Evolutionary conservation across 53 echinoderm and acorn worm genomes (phyloP), one percentile per base, ranked within the genome.

Genomic region (Echinometra lucunter): DNA sequence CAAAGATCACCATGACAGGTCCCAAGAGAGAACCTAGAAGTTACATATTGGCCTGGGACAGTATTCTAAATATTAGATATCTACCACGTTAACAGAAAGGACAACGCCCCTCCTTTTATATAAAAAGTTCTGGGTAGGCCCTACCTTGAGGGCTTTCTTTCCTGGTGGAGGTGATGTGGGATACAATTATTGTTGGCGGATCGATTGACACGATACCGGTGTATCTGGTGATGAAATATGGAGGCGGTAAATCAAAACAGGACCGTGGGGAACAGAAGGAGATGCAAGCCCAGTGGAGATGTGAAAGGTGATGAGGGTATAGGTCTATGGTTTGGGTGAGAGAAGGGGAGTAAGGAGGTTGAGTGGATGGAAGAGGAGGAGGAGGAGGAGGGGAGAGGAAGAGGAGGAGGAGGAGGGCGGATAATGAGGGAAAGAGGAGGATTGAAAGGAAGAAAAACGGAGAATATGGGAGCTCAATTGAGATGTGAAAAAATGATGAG

Each of bases 231-330:
- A 72, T 72, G 72, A 32, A 72, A 72, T 35, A 34, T 72, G 35
- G 72, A 32, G 72, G 16, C 72, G 18, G 44, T 25, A n/a, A 42
- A 83, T 83, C 47, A 83, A 83, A 83, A 83, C 83, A 83, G 35
- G 72, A 16, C 72, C 15, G 35, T 34, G 72, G 72, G 72, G 72
- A 72, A 28, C n/a, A n/a, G 28, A 28, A 66, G 35, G 72, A 72
- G 72, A 32, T 13, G 72, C 35, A 35, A 70, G 72, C 72, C 35
- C 34, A 34, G 35, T 72, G 12, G 72, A 72, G 72, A 70, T 70
- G 70, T 70, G 70, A 70, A 70, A 70, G 70, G 70, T 70, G 70
- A 45, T 17, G 83, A 82, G 44, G 45, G 9, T n/a, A n/a, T n/a
- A n/a, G n/a, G n/a, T n/a, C n/a, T n/a, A n/a, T n/a, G n/a, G 17